Base-by-base conservation (phyloP, 2,888 invertebrate species). In the Nudaria mundana region DNA sequence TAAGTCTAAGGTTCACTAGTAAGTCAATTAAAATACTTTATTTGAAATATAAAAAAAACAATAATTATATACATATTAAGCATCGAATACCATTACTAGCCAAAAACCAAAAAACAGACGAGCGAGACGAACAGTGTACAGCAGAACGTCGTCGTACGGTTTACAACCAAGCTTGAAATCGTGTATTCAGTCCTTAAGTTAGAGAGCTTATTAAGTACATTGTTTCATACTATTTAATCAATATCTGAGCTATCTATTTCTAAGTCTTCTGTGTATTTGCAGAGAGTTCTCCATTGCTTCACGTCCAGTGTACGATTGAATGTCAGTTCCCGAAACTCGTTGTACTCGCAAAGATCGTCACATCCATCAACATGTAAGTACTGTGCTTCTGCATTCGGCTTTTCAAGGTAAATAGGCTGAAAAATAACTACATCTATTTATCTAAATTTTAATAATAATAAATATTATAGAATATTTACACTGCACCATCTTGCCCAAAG, bases 351-450 rank as follows among this genome's bases (percentile, higher is more conserved):
- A 30, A 53, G 43, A 1, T 29, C 10, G 0, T 33, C 58, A 35
- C 76, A 75, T 3, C 66, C 74, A 0, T 44, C 36, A 0, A 76
- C 45, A 14, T 56, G 47, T 1, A 71, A 54, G 37, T 71, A 67
- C 8, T 40, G 28, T 5, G 48, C 31, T 0, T 53, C 42, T 11
- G 36, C 35, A 6, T 48, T 53, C 1, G 76, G 71, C 0, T 51
- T 38, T 1, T 54, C 48, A 2, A 70, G 47, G 53, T 69, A 74
- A 0, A 71, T 63, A 0, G 75, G 64, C 76, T 76, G 62, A 2
- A 33, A 47, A 28, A 29, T 3, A 28, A 28, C 6, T 10, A n/a
- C 15, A 4, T 2, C 11, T 7, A 3, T 29, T n/a, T n/a, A n/a
- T 15, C 5, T 15, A n/a, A 8, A n/a, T 5, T 20, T 5, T 20